Percentiles rank a stretch among this genome's conserved stretches.
These are phyloP conservation scores for Drosophila leonis DNA, from an alignment of 2,888 invertebrate species.

Conservation along the genomic window DNA sequence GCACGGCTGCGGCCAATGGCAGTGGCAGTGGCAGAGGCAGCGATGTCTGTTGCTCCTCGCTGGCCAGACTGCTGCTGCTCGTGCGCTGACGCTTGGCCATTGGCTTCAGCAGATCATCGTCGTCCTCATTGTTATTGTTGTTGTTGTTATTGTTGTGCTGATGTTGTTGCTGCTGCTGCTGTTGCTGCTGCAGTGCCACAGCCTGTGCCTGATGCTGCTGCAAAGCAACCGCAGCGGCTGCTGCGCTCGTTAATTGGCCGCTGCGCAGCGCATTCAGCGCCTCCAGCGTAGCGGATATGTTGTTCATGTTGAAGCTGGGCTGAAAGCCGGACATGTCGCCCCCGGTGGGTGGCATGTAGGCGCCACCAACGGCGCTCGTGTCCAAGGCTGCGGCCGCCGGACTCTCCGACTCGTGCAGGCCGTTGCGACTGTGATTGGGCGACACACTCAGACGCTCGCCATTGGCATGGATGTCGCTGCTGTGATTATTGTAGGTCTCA, in stretches of 20 bases:
- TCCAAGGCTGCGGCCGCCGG: constrained; percentile 62
- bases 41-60: constrained; percentile 61
- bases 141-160: constrained; percentile 60
- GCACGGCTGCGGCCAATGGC: constrained; percentile 16
- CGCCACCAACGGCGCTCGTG: constrained; percentile 50
- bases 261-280: constrained; percentile 84
- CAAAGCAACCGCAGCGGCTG: constrained; percentile 82
- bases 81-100: constrained; percentile 79
- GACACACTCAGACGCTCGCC: constrained; percentile 77
- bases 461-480: constrained; percentile 62
- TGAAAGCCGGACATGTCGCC: constrained; percentile 81
- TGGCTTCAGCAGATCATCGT: constrained; percentile 70
- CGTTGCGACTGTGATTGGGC: constrained; percentile 74
- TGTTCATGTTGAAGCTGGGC: constrained; percentile 84
- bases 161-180: constrained; percentile 61
- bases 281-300: constrained; percentile 85
- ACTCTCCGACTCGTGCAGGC: constrained; percentile 65
- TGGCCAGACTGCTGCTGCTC: constrained; percentile 64
- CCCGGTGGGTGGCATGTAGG: constrained; percentile 66
- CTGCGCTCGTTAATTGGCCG: constrained; percentile 83
- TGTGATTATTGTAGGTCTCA: constrained; percentile 80
- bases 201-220: constrained; percentile 80
- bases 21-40: constrained; percentile 33
- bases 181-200: constrained; percentile 70
- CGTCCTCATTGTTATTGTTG: constrained; percentile 68